Conservation (phyloP, 2,113 vertebrate species). For the Xerus inauris region DNA sequence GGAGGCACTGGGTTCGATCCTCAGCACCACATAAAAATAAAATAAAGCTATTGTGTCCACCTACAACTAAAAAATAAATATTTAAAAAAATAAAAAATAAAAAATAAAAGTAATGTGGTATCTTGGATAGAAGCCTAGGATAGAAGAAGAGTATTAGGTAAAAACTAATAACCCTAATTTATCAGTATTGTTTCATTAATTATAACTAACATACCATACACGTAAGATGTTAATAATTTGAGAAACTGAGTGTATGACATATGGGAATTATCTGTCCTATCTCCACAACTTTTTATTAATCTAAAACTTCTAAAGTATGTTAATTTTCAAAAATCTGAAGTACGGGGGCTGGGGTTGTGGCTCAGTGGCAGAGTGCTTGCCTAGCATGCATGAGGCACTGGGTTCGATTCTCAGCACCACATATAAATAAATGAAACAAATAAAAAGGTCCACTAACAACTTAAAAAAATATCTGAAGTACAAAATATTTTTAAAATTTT, state of each 20-base stretch:
- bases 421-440: no score
- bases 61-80: no score
- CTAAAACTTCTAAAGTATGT: background rate
- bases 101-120: no score
- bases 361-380: no score
- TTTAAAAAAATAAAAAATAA: no score
- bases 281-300: background rate
- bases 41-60: no score
- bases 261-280: background rate
- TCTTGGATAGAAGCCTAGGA: background rate
- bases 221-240: background rate
- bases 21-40: no score
- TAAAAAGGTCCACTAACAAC: no score
- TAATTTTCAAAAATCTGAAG: background rate
- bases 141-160: background rate
- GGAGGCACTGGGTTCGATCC: no score
- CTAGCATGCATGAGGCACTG: no score
- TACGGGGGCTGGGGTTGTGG: background rate
- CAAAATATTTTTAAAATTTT: background rate
- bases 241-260: background rate
- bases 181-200: background rate
- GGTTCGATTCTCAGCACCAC: no score
- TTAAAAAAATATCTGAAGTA: background rate
- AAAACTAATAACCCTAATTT: background rate
- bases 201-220: background rate